These are phyloP conservation scores for Melieria omissa DNA, from an alignment of 2,888 invertebrate species.

Conservation along the genomic window DNA sequence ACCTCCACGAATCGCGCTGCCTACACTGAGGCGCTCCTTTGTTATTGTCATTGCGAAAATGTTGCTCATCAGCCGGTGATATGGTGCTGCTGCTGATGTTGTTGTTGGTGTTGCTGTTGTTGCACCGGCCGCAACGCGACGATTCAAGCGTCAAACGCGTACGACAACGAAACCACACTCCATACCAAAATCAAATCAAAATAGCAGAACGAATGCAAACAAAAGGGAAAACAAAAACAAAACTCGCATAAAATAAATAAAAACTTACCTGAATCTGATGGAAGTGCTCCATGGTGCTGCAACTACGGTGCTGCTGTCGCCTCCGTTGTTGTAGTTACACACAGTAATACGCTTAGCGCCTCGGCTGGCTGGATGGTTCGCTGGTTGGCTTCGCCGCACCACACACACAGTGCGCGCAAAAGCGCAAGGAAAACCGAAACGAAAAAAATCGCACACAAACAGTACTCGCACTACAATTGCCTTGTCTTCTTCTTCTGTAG, in stretches of 20 bases:
- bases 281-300: constrained; percentile 62
- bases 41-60: no score
- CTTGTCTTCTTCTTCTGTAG: no score
- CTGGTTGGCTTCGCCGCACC: background rate
- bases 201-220: constrained; percentile 28
- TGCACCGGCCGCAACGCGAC: constrained; percentile 5
- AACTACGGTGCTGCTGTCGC: constrained; percentile 38
- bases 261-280: constrained; percentile 66
- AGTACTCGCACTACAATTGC: no score
- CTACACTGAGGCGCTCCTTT: no score
- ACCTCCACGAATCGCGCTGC: no score
- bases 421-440: no score
- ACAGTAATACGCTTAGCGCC: no score
- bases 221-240: constrained; percentile 38
- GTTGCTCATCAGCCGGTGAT: no score
- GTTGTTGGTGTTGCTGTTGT: background rate
- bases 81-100: background rate
- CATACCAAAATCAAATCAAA: constrained; percentile 26
- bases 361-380: constrained; percentile 1
- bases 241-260: constrained; percentile 47
- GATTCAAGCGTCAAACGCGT: constrained; percentile 16
- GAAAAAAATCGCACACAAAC: no score
- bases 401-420: no score
- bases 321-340: constrained; percentile 35
- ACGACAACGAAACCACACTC: constrained; percentile 25